phyloP scores from a whole-genome alignment of 2,113 vertebrate species.

The Xenus cinereus region DNA sequence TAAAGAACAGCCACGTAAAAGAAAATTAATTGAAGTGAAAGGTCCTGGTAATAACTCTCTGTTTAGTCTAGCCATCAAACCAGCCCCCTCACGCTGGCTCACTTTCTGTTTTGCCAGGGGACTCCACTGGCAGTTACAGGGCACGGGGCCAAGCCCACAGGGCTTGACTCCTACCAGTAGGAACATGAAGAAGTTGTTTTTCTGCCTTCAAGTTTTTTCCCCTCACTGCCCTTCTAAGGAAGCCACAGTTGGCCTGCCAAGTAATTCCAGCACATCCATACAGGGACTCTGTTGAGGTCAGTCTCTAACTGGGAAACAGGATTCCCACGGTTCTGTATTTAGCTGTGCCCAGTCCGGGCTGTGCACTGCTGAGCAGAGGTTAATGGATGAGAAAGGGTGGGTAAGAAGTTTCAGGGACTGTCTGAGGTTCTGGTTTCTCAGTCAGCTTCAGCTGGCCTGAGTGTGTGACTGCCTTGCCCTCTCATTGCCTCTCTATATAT shows the following conservation, averaged over 20 bases:
- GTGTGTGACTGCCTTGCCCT: not conserved
- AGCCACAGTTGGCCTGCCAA: not conserved
- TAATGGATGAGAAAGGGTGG: not conserved
- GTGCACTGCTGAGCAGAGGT: not conserved
- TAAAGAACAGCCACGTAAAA: not conserved
- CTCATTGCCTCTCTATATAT: no score
- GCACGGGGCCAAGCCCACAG: not conserved
- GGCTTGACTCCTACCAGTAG: not conserved
- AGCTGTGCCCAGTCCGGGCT: not conserved
- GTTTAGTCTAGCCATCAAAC: not conserved
- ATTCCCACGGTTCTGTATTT: constrained; percentile 59
- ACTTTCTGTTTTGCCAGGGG: not conserved
- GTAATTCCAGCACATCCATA: constrained; percentile 8
- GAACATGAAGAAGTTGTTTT: not conserved
- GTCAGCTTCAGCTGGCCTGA: not conserved
- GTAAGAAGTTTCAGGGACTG: not conserved
- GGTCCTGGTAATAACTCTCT: not conserved
- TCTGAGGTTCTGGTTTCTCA: not conserved
- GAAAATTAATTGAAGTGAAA: not conserved
- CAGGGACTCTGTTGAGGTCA: not conserved
- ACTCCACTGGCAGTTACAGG: not conserved
- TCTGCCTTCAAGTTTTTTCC: not conserved
- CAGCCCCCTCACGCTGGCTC: not conserved
- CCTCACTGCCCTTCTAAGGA: not conserved
- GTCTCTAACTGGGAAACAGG: not conserved